Conservation (phyloP, 2,888 invertebrate species). For the Lobophora halterata region DNA sequence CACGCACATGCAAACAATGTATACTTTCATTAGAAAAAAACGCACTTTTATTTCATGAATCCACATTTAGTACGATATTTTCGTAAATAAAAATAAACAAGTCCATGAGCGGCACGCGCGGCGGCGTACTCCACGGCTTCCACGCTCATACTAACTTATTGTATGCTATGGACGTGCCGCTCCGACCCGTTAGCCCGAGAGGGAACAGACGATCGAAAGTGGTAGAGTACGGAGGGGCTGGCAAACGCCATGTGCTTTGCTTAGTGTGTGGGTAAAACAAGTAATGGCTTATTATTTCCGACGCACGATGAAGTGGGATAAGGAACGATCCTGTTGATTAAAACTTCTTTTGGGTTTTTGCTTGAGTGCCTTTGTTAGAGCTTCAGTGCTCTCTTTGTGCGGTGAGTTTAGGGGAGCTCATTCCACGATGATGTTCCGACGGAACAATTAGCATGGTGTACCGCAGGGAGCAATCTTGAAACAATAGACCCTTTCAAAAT, state of each 20-base stretch:
- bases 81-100: slow-evolving; percentile 62
- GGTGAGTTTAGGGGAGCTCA: slow-evolving; percentile 52
- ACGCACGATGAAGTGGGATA: slow-evolving; percentile 59
- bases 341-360: slow-evolving; percentile 57
- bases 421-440: slow-evolving; percentile 47
- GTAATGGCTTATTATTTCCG: slow-evolving; percentile 65
- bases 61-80: slow-evolving; percentile 50
- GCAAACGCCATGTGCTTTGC: slow-evolving; percentile 45
- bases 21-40: slow-evolving; percentile 41
- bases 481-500: slow-evolving; percentile 30
- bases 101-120: slow-evolving; percentile 51
- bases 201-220: slow-evolving; percentile 35
- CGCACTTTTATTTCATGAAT: slow-evolving; percentile 48
- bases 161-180: slow-evolving; percentile 53
- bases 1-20: slow-evolving; percentile 40
- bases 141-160: slow-evolving; percentile 68
- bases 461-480: slow-evolving; percentile 34
- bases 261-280: slow-evolving; percentile 42
- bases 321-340: slow-evolving; percentile 60
- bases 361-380: slow-evolving; percentile 53
- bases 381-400: slow-evolving; percentile 58
- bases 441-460: slow-evolving; percentile 49
- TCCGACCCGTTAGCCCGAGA: slow-evolving; percentile 40
- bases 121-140: slow-evolving; percentile 61
- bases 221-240: slow-evolving; percentile 31